Conservation (phyloP, 2,888 invertebrate species). For the Azorinus chamasolen region DNA sequence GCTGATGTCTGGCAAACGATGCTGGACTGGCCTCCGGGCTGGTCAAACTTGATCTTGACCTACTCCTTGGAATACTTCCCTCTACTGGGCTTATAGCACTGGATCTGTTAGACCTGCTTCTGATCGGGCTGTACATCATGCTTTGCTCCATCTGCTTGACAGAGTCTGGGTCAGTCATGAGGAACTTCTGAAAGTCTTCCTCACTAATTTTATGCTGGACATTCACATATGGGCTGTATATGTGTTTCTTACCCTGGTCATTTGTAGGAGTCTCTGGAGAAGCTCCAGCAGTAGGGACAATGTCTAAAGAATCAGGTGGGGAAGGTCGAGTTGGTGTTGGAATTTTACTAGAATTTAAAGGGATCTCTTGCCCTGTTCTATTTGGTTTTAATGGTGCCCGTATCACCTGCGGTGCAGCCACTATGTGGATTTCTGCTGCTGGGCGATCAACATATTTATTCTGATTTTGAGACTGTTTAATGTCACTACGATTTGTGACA, state of each 20-base stretch:
- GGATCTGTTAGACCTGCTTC: slow-evolving; percentile 52
- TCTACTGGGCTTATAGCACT: slow-evolving; percentile 57
- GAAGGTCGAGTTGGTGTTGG: slow-evolving; percentile 54
- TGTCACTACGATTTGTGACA: slow-evolving; percentile 1
- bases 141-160: slow-evolving; percentile 62
- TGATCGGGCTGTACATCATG: slow-evolving; percentile 64
- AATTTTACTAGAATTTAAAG: background rate
- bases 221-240: slow-evolving; percentile 18
- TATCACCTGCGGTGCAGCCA: slow-evolving; percentile 68
- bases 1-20: slow-evolving; percentile 25
- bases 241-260: background rate
- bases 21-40: slow-evolving; percentile 63
- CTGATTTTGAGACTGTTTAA: slow-evolving; percentile 27
- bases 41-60: slow-evolving; percentile 51
- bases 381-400: slow-evolving; percentile 63
- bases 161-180: slow-evolving; percentile 62
- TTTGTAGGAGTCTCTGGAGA: background rate
- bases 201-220: slow-evolving; percentile 53
- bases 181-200: slow-evolving; percentile 60
- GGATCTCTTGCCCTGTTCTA: slow-evolving; percentile 3
- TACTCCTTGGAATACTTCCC: slow-evolving; percentile 29
- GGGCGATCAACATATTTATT: slow-evolving; percentile 69
- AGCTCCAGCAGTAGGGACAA: slow-evolving; percentile 31
- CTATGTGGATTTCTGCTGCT: slow-evolving; percentile 67
- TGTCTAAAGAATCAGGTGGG: slow-evolving; percentile 56